phyloP scores from a whole-genome alignment of 1,140 invertebrate species.

The Homarus americanus region DNA sequence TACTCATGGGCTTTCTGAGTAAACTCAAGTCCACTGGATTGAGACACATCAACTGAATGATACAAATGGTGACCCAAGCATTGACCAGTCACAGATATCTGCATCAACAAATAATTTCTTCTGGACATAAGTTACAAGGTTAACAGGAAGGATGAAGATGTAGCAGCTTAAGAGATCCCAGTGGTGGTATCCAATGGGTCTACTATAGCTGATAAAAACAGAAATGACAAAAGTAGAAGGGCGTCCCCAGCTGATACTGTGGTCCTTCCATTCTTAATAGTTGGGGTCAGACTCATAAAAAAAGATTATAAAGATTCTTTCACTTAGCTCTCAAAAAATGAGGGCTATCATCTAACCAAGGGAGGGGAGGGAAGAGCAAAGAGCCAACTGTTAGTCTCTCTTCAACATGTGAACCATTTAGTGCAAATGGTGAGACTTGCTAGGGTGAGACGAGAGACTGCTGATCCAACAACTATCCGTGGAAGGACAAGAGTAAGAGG shows the following conservation, averaged over 20 bases:
- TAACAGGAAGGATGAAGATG: conserved; percentile 8
- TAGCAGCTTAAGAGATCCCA: conserved; percentile 1
- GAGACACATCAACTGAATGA: conserved; percentile 35
- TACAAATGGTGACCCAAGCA: conserved; percentile 34
- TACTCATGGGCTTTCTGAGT: not conserved
- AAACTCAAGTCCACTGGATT: conserved; percentile 1
- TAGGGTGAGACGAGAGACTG: conserved; percentile 60
- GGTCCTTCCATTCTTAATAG: conserved; percentile 63
- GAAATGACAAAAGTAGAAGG: conserved; percentile 28
- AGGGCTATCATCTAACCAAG: conserved; percentile 12
- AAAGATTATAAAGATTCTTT: conserved; percentile 16
- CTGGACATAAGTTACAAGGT: not conserved
- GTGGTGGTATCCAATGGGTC: not conserved
- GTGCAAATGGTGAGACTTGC: conserved; percentile 69
- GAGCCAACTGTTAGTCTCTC: conserved; percentile 54
- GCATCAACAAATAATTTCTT: conserved; percentile 21
- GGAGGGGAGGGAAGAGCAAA: conserved; percentile 43
- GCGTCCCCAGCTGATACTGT: conserved; percentile 34
- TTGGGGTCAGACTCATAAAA: conserved; percentile 62
- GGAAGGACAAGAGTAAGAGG: conserved; percentile 58
- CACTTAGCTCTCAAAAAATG: conserved; percentile 19
- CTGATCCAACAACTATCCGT: conserved; percentile 68
- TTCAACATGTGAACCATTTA: conserved; percentile 67
- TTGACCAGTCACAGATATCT: conserved; percentile 15
- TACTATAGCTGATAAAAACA: conserved; percentile 13